phyloP scores from a whole-genome alignment of 2,888 invertebrate genomes.

The Branchinecta sandiegonensis region DNA sequence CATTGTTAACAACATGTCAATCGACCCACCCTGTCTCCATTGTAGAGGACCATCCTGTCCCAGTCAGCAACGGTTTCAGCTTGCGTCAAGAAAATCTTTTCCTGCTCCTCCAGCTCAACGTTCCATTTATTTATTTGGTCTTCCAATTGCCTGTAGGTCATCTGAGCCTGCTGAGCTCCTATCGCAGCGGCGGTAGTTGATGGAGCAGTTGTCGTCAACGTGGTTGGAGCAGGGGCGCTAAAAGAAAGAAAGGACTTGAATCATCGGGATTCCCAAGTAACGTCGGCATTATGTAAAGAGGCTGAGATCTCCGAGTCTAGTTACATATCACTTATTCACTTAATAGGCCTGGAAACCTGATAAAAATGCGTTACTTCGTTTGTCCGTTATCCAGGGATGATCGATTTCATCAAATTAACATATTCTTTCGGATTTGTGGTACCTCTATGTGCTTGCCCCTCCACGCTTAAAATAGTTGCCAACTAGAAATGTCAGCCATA shows the following conservation, averaged over 20 bases:
- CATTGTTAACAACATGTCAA: background rate
- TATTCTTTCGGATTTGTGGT: no score
- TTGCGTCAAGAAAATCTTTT: conserved; percentile 79
- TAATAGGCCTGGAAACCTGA: no score
- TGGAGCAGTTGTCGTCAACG: conserved; percentile 25
- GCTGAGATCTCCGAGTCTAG: no score
- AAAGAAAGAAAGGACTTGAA: background rate
- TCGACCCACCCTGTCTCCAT: conserved; percentile 63
- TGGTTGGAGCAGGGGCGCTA: conserved; percentile 19
- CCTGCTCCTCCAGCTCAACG: conserved; percentile 76
- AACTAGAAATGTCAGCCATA: no score
- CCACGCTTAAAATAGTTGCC: no score
- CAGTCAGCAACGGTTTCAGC: conserved; percentile 90
- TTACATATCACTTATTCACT: no score
- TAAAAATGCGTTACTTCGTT: no score
- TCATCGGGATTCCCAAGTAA: no score
- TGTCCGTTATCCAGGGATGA: no score
- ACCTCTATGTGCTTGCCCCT: no score
- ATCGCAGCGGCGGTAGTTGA: conserved; percentile 26
- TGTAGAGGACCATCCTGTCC: conserved; percentile 75
- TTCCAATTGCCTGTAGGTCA: conserved; percentile 72
- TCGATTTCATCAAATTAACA: no score
- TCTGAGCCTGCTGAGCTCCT: conserved; percentile 27
- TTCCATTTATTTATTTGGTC: conserved; percentile 91
- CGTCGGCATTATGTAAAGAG: no score